Conservation (phyloP, 1,140 invertebrate species). For the Oreohelix idahoensis region DNA sequence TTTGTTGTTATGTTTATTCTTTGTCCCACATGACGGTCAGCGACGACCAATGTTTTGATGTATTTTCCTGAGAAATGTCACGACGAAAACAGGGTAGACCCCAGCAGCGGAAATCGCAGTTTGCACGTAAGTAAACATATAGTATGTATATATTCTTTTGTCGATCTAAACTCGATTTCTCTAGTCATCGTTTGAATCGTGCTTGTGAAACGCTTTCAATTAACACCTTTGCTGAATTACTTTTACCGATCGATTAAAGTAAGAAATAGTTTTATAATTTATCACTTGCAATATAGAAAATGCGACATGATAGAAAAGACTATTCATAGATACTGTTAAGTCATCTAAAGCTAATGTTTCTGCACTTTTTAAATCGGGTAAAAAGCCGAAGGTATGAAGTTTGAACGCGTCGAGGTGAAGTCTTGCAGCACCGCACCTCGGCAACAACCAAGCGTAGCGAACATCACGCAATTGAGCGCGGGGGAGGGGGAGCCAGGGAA, state of each 20-base stretch:
- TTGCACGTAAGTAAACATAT: conserved; percentile 59
- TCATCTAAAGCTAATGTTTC: too few species aligned
- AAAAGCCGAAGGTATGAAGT: too few species aligned
- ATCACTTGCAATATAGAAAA: too few species aligned
- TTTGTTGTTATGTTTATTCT: conserved; percentile 65
- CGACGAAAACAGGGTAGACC: conserved; percentile 69
- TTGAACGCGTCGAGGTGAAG: too few species aligned
- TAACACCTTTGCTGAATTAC: too few species aligned
- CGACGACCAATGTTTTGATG: conserved; percentile 62
- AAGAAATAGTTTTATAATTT: too few species aligned
- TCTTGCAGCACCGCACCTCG: neutral
- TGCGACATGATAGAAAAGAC: too few species aligned
- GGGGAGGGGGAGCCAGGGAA: neutral
- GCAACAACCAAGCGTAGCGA: neutral
- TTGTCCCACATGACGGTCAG: conserved; percentile 65
- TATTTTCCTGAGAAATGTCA: conserved; percentile 62
- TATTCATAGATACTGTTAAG: too few species aligned
- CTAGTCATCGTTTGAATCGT: neutral
- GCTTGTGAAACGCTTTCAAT: too few species aligned
- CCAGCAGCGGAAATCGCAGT: conserved; percentile 66
- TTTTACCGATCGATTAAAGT: too few species aligned
- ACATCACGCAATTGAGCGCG: neutral
- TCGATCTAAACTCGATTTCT: neutral
- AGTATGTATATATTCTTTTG: neutral
- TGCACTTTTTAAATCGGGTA: too few species aligned